Evolutionary conservation across 2,797 vertebrate species (phyloP).

Genomic region (Ctenosaura bakeri): DNA sequence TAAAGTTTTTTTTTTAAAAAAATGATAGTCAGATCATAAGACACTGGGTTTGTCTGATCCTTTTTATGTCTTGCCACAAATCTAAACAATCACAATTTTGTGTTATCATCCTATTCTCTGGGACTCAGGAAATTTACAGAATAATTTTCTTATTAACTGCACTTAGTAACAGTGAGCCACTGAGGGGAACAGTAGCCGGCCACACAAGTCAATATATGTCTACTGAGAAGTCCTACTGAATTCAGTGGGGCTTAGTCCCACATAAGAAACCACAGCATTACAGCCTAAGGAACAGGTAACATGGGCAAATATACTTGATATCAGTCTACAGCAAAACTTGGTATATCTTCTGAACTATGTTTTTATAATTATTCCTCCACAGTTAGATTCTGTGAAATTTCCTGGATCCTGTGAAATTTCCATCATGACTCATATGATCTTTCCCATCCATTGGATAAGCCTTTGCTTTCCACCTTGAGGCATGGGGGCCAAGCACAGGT

Average conservation of each 20-base stretch:
- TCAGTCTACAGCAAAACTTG: background rate
- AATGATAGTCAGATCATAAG: background rate
- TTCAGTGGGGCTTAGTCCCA: background rate
- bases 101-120: background rate
- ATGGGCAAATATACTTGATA: background rate
- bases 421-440: background rate
- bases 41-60: background rate
- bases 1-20: background rate
- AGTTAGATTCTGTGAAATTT: background rate
- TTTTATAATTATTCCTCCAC: background rate
- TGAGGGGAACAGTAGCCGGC: background rate
- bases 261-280: background rate
- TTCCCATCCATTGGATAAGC: background rate
- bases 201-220: background rate
- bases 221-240: background rate
- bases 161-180: background rate
- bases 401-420: background rate
- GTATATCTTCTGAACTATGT: no score
- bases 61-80: background rate
- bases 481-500: no score
- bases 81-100: background rate
- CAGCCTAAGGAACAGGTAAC: background rate
- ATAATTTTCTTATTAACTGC: slow-evolving; percentile 3
- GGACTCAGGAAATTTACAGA: background rate
- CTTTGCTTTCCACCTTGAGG: background rate